Evolutionary conservation across 2,113 vertebrate species (phyloP).

Genomic region (Rafetus swinhoei): DNA sequence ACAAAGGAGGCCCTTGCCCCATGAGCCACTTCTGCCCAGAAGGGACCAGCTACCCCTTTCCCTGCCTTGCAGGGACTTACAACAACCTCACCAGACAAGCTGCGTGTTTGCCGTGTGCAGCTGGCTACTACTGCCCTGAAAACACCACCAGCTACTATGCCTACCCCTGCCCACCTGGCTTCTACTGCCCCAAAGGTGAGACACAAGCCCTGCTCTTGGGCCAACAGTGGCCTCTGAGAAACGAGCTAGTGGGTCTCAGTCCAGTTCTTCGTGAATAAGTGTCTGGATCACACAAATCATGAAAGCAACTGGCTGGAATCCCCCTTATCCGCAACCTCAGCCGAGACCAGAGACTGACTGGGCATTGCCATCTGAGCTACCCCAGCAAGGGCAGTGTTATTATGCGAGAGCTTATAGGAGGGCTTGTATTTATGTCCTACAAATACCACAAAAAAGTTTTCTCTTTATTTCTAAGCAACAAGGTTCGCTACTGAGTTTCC

Average conservation of each 20-base stretch:
- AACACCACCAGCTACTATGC: slow-evolving; percentile 80
- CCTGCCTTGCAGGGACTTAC: slow-evolving; percentile 90
- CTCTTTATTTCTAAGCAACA: slow-evolving; percentile 81
- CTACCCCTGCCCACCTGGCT: slow-evolving; percentile 88
- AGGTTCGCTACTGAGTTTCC: slow-evolving; percentile 88
- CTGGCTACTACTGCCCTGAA: slow-evolving; percentile 91
- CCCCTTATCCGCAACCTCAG: neutral
- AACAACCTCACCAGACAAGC: slow-evolving; percentile 85
- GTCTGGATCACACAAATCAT: fast-evolving
- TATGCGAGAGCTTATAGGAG: neutral
- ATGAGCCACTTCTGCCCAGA: slow-evolving; percentile 87
- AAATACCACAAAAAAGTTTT: neutral
- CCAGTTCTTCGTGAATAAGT: neutral
- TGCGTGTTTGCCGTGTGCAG: slow-evolving; percentile 84
- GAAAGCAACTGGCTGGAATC: fast-evolving
- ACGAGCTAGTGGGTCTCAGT: neutral
- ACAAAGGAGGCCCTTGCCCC: slow-evolving; percentile 84
- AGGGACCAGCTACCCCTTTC: slow-evolving; percentile 78
- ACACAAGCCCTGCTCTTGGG: neutral
- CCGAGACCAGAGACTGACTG: neutral
- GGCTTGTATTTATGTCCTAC: fast-evolving
- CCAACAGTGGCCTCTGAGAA: neutral
- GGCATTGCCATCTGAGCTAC: neutral
- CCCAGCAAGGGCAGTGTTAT: fast-evolving
- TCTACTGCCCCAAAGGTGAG: slow-evolving; percentile 94